phyloP scores from a whole-genome alignment of 2,888 invertebrate genomes.

The Chloroclystis v-ata region DNA sequence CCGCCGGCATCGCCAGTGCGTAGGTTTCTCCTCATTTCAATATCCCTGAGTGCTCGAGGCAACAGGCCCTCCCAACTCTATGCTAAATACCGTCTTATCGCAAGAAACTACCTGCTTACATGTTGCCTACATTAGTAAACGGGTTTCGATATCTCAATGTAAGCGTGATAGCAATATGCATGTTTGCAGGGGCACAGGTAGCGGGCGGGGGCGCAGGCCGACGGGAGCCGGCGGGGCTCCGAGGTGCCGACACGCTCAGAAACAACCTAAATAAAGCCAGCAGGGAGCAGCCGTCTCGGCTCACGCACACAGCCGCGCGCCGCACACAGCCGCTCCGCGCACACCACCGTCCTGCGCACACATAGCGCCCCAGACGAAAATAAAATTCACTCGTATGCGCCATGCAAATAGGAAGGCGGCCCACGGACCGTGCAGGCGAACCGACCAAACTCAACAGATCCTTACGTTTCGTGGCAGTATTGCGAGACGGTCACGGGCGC shows the following conservation, averaged over 20 bases:
- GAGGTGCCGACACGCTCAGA: conserved; percentile 53
- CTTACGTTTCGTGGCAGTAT: conserved; percentile 77
- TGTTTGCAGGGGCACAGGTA: conserved; percentile 32
- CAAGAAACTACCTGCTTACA: conserved; percentile 2
- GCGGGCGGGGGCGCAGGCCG: conserved; percentile 30
- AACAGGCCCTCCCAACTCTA: conserved; percentile 4
- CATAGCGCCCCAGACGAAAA: conserved; percentile 70
- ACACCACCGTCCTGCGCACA: conserved; percentile 57
- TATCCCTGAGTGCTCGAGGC: conserved; percentile 11
- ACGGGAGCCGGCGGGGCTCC: conserved; percentile 26
- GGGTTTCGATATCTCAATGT: conserved; percentile 5
- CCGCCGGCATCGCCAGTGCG: conserved; percentile 14
- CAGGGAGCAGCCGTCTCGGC: conserved; percentile 69
- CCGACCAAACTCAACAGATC: conserved; percentile 65
- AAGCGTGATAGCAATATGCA: conserved; percentile 22
- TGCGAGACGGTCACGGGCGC: conserved; percentile 74
- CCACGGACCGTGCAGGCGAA: conserved; percentile 59
- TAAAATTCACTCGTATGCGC: conserved; percentile 77
- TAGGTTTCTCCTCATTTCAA: conserved; percentile 21
- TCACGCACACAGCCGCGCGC: conserved; percentile 44
- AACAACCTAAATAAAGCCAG: conserved; percentile 72
- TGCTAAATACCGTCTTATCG: conserved; percentile 7
- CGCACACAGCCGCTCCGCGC: conserved; percentile 47
- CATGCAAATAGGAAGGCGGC: conserved; percentile 75
- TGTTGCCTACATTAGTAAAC: conserved; percentile 3